Conservation (phyloP, 2,888 invertebrate species). For the Coleophora deauratella region DNA sequence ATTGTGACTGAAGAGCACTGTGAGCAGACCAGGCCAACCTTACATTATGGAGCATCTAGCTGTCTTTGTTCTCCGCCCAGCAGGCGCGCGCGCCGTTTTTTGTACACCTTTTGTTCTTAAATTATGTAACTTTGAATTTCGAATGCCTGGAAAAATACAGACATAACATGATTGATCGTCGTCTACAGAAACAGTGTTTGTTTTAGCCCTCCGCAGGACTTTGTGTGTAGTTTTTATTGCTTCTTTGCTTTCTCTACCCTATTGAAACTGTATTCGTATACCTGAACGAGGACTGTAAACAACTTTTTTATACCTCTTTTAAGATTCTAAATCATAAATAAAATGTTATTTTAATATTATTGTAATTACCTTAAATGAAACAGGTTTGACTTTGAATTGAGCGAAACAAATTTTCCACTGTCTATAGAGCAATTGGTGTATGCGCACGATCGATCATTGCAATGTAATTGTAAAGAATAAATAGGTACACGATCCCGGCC, state of each 20-base stretch:
- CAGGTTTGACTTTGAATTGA: too few relatives aligned
- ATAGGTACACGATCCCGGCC: too few relatives aligned
- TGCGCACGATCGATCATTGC: too few relatives aligned
- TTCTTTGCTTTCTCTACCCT: too few relatives aligned
- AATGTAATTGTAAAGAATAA: too few relatives aligned
- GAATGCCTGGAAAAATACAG: constrained; percentile 41
- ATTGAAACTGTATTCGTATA: background rate
- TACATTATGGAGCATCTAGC: constrained; percentile 12
- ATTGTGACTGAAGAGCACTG: background rate
- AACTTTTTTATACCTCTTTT: background rate
- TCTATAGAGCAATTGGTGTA: too few relatives aligned
- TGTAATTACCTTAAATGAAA: too few relatives aligned
- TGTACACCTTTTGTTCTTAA: constrained; percentile 58
- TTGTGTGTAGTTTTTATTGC: too few relatives aligned
- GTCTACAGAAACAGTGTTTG: constrained; percentile 29
- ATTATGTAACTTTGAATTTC: constrained; percentile 57
- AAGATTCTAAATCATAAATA: too few relatives aligned
- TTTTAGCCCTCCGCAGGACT: constrained; percentile 5
- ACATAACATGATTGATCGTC: constrained; percentile 42
- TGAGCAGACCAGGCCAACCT: too few relatives aligned
- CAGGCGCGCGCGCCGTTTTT: constrained; percentile 44
- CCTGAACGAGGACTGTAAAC: background rate
- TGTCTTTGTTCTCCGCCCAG: constrained; percentile 52
- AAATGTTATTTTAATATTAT: too few relatives aligned
- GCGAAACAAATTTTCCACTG: too few relatives aligned